Evolutionary conservation across 2,797 vertebrate species (phyloP).

Genomic region (Tragelaphus eurycerus): DNA sequence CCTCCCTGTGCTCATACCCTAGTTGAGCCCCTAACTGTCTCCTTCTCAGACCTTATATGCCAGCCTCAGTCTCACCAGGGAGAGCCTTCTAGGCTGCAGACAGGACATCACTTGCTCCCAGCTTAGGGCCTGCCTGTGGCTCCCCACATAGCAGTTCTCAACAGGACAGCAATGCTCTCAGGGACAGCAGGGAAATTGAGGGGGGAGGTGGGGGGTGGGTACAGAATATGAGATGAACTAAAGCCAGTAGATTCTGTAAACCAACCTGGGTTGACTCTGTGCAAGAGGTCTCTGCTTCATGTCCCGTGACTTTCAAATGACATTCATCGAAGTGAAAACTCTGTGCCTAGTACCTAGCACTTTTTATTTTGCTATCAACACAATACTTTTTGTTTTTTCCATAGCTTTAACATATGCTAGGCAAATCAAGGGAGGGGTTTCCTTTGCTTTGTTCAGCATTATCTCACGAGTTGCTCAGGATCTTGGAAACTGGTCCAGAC

Average conservation of each 20-base stretch:
- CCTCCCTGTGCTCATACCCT: neutral
- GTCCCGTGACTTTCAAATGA: neutral
- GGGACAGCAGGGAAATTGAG: neutral
- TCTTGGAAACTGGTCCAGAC: rapidly evolving
- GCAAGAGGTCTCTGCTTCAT: neutral
- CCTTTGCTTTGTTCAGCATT: neutral
- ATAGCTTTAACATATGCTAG: neutral
- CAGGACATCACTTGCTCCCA: neutral
- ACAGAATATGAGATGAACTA: neutral
- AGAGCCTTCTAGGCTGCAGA: neutral
- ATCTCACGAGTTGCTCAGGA: neutral
- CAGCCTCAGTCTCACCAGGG: neutral
- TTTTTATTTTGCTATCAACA: neutral
- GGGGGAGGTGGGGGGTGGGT: rapidly evolving
- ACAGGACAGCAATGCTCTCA: neutral
- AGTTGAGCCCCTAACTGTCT: neutral
- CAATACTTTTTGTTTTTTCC: neutral
- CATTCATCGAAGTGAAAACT: neutral
- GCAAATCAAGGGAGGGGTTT: neutral
- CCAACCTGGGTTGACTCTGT: neutral
- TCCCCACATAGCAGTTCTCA: neutral
- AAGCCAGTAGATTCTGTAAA: neutral
- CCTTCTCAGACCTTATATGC: neutral
- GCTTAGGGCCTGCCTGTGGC: rapidly evolving
- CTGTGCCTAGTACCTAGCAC: neutral